Percentiles rank a stretch among this genome's conserved stretches.
Conservation (phyloP, 1,140 invertebrate species). For the Polypedilum vanderplanki region DNA sequence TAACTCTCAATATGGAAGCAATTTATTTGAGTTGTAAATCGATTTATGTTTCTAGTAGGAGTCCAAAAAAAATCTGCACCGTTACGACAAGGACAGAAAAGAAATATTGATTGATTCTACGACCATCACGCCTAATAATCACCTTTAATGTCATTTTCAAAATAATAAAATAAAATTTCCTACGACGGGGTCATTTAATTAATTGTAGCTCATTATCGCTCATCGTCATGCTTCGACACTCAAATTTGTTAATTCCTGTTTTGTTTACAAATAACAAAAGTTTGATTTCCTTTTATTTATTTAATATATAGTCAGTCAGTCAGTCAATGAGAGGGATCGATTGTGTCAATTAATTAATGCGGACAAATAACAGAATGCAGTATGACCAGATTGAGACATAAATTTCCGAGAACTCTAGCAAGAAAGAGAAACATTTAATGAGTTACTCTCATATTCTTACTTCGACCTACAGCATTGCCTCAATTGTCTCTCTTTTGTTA, state of each 20-base stretch:
- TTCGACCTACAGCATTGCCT: constrained; percentile 16
- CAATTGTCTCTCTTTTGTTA: constrained; percentile 21
- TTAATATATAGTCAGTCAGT: background rate
- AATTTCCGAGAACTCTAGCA: constrained; percentile 27
- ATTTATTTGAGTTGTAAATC: constrained; percentile 26
- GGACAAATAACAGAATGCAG: background rate
- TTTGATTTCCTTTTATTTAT: constrained; percentile 6
- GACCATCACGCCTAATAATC: constrained; percentile 25
- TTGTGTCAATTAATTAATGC: background rate
- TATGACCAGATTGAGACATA: constrained; percentile 22
- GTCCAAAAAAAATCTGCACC: constrained; percentile 22
- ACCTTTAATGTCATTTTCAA: background rate
- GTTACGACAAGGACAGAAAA: background rate
- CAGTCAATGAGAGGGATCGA: background rate
- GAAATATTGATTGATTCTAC: background rate
- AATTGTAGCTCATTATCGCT: constrained; percentile 15
- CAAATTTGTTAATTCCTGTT: constrained; percentile 19
- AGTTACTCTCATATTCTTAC: background rate
- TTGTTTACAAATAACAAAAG: background rate
- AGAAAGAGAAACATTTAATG: background rate
- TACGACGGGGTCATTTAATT: background rate
- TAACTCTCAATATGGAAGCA: background rate
- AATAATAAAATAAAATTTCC: too few relatives aligned
- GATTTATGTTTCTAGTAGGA: constrained; percentile 25
- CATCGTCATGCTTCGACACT: constrained; percentile 2